These are phyloP conservation scores for Lepus oiostolus DNA, from an alignment of 2,797 vertebrate species.

Conservation along the genomic window DNA sequence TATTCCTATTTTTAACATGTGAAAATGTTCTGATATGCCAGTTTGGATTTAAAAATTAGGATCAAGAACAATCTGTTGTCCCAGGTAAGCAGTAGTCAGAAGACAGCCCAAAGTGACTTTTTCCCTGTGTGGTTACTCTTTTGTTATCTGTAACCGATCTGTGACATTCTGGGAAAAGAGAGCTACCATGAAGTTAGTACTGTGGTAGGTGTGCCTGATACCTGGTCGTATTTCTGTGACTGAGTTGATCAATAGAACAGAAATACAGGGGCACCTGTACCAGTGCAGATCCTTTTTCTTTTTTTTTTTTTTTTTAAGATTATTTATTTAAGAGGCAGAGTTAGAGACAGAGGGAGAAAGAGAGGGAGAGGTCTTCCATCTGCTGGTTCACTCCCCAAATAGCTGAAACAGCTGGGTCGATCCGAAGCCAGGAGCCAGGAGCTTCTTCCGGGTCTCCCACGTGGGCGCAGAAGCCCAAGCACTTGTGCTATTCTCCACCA, in stretches of 20 bases:
- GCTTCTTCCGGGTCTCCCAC: too few relatives aligned
- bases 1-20: neutral
- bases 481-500: too few relatives aligned
- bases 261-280: neutral
- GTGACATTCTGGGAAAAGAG: neutral
- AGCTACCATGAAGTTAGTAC: neutral
- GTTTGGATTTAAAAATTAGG: neutral
- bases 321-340: too few relatives aligned
- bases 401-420: too few relatives aligned
- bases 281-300: too few relatives aligned
- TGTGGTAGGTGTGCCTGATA: neutral
- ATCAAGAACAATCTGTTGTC: neutral
- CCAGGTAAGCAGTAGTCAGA: neutral
- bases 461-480: too few relatives aligned
- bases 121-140: neutral
- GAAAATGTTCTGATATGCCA: neutral
- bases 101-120: neutral
- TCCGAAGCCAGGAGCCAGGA: too few relatives aligned
- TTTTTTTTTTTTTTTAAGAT: too few relatives aligned
- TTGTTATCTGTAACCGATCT: neutral
- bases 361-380: too few relatives aligned
- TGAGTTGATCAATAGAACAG: too few relatives aligned
- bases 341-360: too few relatives aligned
- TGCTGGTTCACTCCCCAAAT: too few relatives aligned
- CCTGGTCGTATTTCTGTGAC: neutral